Base-by-base conservation (phyloP, 1,140 invertebrate genomes). In the Brevipalpus yothersi region DNA sequence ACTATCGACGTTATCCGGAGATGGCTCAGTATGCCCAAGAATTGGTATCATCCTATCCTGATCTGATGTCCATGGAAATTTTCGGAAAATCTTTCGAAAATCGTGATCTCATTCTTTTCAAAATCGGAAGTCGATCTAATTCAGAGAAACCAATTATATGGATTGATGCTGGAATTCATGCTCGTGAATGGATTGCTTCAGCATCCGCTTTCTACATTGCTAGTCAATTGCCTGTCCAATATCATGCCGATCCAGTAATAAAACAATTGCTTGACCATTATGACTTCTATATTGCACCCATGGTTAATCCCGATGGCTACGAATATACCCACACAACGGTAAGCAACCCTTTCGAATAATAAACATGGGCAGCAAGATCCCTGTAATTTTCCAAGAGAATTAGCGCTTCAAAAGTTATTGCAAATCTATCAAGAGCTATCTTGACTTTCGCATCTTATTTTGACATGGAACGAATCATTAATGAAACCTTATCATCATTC, bases 161-260 rank as follows among this genome's bases (percentile, higher is more conserved):
- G 39, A n/a, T 56, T 41, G 54, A 56, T 41, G 39, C 39, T 63
- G 77, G 77, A 5, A 87, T 91, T 66, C 89, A 86, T 66, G 83
- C 82, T 0, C 73, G 83, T 43, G 84, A 86, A 70, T 86, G 84
- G 84, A 74, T 82, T 10, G 72, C 78, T 0, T 79, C 82, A 1
- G 81, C 82, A 0, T 77, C 79, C 0, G 72, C 77, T 0, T 71
- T 82, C 1, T 82, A 79, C 64, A 76, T 81, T 13, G 77, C 88
- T 39, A 82, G 82, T 66, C 51, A 63, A 51, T 65, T 84, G 1
- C 73, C 76, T 56, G 76, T 49, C 19, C 40, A 53, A 65, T 31
- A 66, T 84, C 1, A 51, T 10, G 2, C 49, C 56, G 39, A 56
- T 56, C 40, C 56, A 23, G n/a, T 17, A 42, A 17, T 57, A 42